phyloP scores from a whole-genome alignment of 1,140 invertebrate genomes.

The Bombus ignitus region DNA sequence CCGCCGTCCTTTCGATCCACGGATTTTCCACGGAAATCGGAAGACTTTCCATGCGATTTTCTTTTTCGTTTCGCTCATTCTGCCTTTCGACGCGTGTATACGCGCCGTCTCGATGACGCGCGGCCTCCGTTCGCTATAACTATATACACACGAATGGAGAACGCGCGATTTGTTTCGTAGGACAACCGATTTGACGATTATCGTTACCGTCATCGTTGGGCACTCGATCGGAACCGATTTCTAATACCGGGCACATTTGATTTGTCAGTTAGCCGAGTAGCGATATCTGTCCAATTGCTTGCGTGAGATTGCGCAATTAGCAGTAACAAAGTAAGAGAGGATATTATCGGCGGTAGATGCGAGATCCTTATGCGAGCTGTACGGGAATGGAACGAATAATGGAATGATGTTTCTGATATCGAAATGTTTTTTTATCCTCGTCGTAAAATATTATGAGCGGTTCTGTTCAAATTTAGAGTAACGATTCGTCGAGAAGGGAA shows the following conservation, averaged over 20 bases:
- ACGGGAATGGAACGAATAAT: background rate
- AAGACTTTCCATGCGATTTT: conserved; percentile 15
- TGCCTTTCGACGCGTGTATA: too few relatives aligned
- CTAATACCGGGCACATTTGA: conserved; percentile 29
- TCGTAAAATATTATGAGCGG: background rate
- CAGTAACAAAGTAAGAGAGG: conserved; percentile 44
- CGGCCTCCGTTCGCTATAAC: too few relatives aligned
- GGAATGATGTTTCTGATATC: background rate
- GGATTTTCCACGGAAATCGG: conserved; percentile 44
- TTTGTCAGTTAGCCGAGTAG: conserved; percentile 24
- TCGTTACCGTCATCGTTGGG: conserved; percentile 31
- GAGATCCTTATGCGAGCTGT: background rate
- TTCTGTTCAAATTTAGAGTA: background rate
- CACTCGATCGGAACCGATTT: conserved; percentile 47
- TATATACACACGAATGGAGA: too few relatives aligned
- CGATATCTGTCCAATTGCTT: conserved; percentile 58
- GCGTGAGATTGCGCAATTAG: conserved; percentile 66
- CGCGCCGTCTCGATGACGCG: background rate
- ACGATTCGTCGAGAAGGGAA: background rate
- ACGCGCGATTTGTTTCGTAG: conserved; percentile 12
- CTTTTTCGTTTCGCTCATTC: background rate
- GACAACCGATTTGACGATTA: background rate
- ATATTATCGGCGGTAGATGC: conserved; percentile 29
- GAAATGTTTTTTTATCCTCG: background rate
- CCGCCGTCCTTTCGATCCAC: background rate